Percentiles rank a stretch among this genome's conserved stretches.
Conservation (phyloP, 2,113 vertebrate genomes). For the Onychorhynchus coronatus region DNA sequence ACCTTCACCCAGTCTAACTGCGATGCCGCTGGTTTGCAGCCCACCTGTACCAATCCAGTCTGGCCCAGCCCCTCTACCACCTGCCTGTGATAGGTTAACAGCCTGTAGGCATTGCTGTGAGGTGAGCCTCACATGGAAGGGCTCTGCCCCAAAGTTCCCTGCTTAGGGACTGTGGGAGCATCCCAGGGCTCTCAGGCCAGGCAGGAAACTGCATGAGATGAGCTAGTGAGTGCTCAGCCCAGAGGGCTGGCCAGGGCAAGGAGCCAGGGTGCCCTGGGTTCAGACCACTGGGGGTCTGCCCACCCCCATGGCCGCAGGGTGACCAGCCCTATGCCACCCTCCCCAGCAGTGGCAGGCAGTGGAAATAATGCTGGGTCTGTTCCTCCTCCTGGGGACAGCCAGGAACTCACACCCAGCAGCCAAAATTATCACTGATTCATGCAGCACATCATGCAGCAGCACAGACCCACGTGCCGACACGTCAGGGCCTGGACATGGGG, state of each 20-base stretch:
- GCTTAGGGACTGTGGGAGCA: not conserved
- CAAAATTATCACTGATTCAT: conserved; percentile 46
- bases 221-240: not conserved
- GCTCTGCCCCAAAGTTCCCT: not conserved
- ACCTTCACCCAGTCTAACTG: not conserved
- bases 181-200: not conserved
- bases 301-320: accelerated
- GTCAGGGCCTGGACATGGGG: not conserved
- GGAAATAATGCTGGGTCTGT: not conserved
- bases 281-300: not conserved
- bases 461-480: not conserved
- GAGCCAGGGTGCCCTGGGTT: not conserved
- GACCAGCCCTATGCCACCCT: not conserved
- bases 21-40: not conserved
- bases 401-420: not conserved
- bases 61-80: not conserved
- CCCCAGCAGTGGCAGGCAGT: not conserved
- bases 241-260: not conserved
- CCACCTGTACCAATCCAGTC: not conserved
- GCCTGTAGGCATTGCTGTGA: not conserved
- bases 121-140: not conserved
- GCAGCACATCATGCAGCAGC: not conserved
- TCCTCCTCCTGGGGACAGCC: not conserved
- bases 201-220: not conserved
- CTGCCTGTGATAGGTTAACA: not conserved